A percentile compares a stretch with the other conserved stretches of the same genome.
phyloP scores from a whole-genome alignment of 2,888 invertebrate genomes.

The Agrotis puta region DNA sequence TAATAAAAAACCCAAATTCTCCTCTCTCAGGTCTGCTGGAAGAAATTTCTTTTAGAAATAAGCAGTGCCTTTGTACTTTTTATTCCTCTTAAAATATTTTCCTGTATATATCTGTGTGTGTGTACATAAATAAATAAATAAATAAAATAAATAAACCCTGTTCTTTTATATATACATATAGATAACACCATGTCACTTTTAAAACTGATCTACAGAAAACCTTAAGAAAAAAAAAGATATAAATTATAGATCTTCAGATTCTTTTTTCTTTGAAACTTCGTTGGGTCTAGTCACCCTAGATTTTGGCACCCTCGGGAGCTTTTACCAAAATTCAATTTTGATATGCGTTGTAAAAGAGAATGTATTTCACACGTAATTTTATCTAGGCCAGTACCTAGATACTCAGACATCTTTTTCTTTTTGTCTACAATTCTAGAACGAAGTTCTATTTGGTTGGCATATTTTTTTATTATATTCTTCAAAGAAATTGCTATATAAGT shows the following conservation, averaged over 20 bases:
- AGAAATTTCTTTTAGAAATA: too few relatives aligned
- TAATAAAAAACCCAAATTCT: too few relatives aligned
- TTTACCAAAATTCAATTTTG: slow-evolving; percentile 14
- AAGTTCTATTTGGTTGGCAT: background rate
- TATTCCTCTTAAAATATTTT: too few relatives aligned
- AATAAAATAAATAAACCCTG: too few relatives aligned
- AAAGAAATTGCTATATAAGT: too few relatives aligned
- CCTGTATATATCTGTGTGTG: too few relatives aligned
- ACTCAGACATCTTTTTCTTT: background rate
- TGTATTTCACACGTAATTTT: background rate
- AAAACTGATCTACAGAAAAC: background rate
- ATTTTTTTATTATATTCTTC: background rate
- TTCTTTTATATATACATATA: too few relatives aligned
- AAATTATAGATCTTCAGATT: background rate
- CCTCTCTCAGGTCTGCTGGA: too few relatives aligned
- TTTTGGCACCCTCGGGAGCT: background rate
- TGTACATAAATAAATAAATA: too few relatives aligned
- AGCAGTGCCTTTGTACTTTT: too few relatives aligned
- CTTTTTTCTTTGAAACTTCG: background rate
- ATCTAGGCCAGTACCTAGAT: slow-evolving; percentile 10
- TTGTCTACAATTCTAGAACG: background rate
- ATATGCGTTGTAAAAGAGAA: background rate
- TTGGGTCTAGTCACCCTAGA: background rate
- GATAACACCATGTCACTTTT: too few relatives aligned
- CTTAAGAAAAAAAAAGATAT: background rate